Evolutionary conservation across 2,797 vertebrate species (phyloP).

Genomic region (Epinephelus awoara): DNA sequence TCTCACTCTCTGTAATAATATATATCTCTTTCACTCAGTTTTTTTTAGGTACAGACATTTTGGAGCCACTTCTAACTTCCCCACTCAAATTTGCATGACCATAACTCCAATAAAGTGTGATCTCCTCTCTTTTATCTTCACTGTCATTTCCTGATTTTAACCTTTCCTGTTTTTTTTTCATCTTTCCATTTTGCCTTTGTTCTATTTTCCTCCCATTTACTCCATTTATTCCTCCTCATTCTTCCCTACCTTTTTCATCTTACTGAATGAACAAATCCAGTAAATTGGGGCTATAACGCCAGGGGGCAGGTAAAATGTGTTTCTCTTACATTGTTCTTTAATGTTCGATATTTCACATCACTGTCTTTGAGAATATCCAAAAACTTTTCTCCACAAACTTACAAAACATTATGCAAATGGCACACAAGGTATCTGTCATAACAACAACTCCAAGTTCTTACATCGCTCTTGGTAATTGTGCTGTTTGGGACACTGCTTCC

Average conservation of each 20-base stretch:
- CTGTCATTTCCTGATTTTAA: slow-evolving; percentile 15
- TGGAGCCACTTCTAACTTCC: not conserved
- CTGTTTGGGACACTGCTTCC: not conserved
- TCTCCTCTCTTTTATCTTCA: slow-evolving; percentile 17
- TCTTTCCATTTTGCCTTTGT: slow-evolving; percentile 16
- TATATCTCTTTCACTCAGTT: not conserved
- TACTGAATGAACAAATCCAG: not conserved
- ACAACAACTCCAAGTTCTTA: not conserved
- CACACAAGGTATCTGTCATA: not conserved
- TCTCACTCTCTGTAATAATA: not conserved
- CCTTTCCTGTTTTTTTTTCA: not conserved
- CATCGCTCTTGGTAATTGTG: not conserved
- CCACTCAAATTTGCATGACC: not conserved
- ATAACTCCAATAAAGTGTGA: not conserved
- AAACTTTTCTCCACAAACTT: not conserved
- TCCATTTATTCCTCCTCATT: not conserved
- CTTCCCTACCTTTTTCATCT: slow-evolving; percentile 7
- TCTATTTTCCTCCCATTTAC: not conserved
- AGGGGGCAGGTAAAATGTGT: not conserved
- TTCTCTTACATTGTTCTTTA: not conserved
- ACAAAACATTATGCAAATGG: slow-evolving; percentile 9
- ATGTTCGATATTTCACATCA: slow-evolving; percentile 1
- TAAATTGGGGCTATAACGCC: slow-evolving; percentile 4
- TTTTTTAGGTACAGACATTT: not conserved
- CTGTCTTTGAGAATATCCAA: not conserved